Base-by-base conservation (phyloP, 1,140 invertebrate species). In the Drosophila kanapiae region DNA sequence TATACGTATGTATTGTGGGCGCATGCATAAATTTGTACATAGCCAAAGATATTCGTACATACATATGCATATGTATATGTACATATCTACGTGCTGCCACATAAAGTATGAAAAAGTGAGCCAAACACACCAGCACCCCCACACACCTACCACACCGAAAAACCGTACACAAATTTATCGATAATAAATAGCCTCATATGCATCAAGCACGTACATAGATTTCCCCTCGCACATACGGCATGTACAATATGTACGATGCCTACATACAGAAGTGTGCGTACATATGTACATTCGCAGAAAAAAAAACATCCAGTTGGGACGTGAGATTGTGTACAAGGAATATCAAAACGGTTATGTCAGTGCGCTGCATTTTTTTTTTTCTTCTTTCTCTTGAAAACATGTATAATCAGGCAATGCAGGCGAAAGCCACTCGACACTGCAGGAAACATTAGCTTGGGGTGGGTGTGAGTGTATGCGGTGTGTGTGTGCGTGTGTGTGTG, bases 191-290 rank as follows among this genome's bases (percentile, higher is more conserved):
- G 48, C 59, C 16, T 61, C 59, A 61, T 61, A 47, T 64, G 62
- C 62, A 64, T 64, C 62, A 64, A 38, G 53, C 62, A 64, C 62
- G 62, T 64, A 64, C 62, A 58, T 64, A 64, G 27, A 47, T 60
- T 48, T 49, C 37, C 54, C 18, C 37, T 57, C 23, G 16, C 18
- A 58, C 63, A 61, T 58, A 60, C 23, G 16, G 31, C 60, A 42
- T 31, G 51, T 71, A 43, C 23, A n/a, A 13, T 18, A 37, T 29
- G 63, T 35, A 54, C 51, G 27, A 56, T 35, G 35, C 53, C 53
- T 27, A 38, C 18, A 56, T 23, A 38, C 53, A 56, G 53, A 56
- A 56, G 51, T 37, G 7, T 23, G 51, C 51, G 9, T 29, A 68
- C 23, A 42, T 61, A 53, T 31, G 53, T 27, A 29, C 31, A 23